Conservation (phyloP, 2,113 vertebrate genomes). For the Polypterus senegalus region DNA sequence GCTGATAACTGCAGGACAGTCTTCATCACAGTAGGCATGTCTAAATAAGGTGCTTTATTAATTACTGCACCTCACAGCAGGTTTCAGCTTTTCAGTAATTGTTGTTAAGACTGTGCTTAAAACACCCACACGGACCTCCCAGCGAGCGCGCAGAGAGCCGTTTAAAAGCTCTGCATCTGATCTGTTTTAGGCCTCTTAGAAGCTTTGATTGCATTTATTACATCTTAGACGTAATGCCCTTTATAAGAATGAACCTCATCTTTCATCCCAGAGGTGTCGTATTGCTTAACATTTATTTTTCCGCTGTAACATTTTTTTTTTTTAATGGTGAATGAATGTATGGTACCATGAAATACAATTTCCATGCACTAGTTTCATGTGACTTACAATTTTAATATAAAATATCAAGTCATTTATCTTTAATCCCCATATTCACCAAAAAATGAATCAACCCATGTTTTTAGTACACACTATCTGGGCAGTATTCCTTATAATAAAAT, state of each 20-base stretch:
- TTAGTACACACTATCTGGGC: no score
- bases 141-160: no score
- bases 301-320: background rate
- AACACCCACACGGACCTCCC: background rate
- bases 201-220: slow-evolving; percentile 23
- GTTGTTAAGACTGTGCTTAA: background rate
- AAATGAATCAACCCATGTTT: no score
- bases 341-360: no score
- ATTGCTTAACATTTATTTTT: slow-evolving; percentile 20
- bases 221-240: slow-evolving; percentile 21
- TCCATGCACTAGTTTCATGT: no score
- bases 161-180: background rate
- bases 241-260: slow-evolving; percentile 16
- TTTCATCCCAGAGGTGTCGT: slow-evolving; percentile 23
- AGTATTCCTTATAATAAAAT: no score
- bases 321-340: no score
- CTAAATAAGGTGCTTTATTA: slow-evolving; percentile 30
- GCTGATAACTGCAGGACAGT: slow-evolving; percentile 18
- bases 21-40: slow-evolving; percentile 13
- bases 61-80: slow-evolving; percentile 26
- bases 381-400: no score
- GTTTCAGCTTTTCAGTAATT: slow-evolving; percentile 4
- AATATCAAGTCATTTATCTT: no score
- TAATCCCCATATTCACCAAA: no score
- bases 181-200: background rate